Evolutionary conservation across 2,888 invertebrate genomes (phyloP), one percentile per base, ranked within the genome.

Genomic region (Drosophila pegasa): DNA sequence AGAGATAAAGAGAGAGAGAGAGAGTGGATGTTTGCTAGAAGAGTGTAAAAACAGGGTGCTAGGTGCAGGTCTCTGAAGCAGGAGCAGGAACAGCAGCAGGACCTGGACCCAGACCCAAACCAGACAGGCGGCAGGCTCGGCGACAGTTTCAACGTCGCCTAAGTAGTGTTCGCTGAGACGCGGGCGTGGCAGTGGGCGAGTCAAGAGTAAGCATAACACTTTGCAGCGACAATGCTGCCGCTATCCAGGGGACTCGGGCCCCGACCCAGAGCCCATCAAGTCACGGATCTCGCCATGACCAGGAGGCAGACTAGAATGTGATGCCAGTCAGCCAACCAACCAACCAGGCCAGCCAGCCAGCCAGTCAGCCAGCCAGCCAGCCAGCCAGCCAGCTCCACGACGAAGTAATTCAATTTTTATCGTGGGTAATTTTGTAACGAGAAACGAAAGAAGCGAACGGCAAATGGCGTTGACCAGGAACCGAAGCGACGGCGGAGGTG

Each of bases 331-430:
- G 29, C 12, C 33, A 62, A 57, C 66, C 40, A 41, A 22, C 41
- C 22, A 41, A 9, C 29, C 29, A 29, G 29, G 31, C 20, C 45
- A 50, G 29, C 12, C 33, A 62, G 59, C 66, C 40, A 41, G 41
- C 41, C 22, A 41, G 29, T 9, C 29, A 29, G 29, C 29, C 29
- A 29, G 29, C 7, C 29, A 29, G 29, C 12, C 31, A 31, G 63
- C 54, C 27, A 38, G 9, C 18, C 33, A 41, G 41, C 41, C 31
- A 61, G 58, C 67, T 63, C 58, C 64, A 48, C 84, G 82, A 89
- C 87, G 87, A 90, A 90, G 90, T 90, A 90, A 90, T 90, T 90
- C 90, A 90, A 90, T 90, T 90, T 90, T 90, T 90, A 90, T 90
- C 89, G 90, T 89, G 89, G 85, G 89, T 90, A 90, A 90, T 89